Conservation (phyloP, 2,113 vertebrate genomes). For the Scartelaos histophorus region DNA sequence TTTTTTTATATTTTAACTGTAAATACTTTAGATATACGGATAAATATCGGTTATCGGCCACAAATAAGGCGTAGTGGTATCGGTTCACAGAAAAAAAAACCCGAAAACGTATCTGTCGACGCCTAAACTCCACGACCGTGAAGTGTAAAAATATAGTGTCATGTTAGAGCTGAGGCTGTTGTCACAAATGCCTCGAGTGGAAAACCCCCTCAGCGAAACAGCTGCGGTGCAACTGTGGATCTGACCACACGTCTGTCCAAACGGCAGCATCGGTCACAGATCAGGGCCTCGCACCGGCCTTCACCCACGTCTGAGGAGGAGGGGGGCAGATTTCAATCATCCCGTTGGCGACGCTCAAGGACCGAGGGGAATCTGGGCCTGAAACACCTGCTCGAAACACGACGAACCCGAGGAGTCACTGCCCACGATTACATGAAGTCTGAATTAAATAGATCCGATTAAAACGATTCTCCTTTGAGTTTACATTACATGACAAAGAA, state of each 20-base stretch:
- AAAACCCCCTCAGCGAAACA: slow-evolving; percentile 34
- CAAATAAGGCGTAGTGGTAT: too few species aligned
- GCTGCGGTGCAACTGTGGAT: slow-evolving; percentile 57
- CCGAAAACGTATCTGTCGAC: too few species aligned
- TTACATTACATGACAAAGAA: too few species aligned
- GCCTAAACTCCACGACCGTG: too few species aligned
- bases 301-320: neutral
- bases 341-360: slow-evolving; percentile 20
- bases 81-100: too few species aligned
- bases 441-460: too few species aligned
- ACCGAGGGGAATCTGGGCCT: slow-evolving; percentile 20
- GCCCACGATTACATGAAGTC: too few species aligned
- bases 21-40: too few species aligned
- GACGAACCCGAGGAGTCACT: neutral
- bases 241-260: slow-evolving; percentile 33
- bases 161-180: neutral
- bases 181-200: neutral
- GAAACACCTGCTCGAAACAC: slow-evolving; percentile 33
- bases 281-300: neutral
- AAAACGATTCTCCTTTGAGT: too few species aligned
- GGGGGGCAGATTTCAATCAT: slow-evolving; percentile 32
- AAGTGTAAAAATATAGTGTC: too few species aligned
- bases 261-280: slow-evolving; percentile 38
- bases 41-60: too few species aligned
- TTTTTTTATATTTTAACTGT: too few species aligned